A percentile compares a stretch with the other conserved stretches of the same genome.
These are phyloP conservation scores for Machaerirhynchus nigripectus DNA, from an alignment of 2,113 vertebrate genomes.

Conservation along the genomic window DNA sequence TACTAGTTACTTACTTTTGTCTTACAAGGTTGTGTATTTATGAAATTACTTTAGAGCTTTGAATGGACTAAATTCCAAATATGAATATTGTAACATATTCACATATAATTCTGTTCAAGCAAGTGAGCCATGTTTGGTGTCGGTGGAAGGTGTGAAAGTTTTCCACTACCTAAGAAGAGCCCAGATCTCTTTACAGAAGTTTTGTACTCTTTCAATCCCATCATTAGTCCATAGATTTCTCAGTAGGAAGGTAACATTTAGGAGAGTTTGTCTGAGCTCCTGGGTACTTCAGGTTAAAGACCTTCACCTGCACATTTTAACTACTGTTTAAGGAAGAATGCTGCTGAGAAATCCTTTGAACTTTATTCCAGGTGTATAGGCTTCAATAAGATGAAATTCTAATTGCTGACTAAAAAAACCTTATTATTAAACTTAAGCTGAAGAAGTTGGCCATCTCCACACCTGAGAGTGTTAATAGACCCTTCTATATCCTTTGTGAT, in stretches of 20 bases:
- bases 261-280: background rate
- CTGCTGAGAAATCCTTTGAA: background rate
- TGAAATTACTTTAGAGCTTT: background rate
- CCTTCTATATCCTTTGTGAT: background rate
- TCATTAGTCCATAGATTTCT: background rate
- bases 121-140: background rate
- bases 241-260: background rate
- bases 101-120: background rate
- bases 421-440: background rate
- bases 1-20: background rate
- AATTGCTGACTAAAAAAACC: background rate
- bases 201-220: background rate
- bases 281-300: background rate
- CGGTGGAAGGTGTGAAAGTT: background rate
- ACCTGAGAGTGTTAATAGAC: background rate
- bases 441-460: background rate
- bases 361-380: background rate
- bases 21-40: background rate
- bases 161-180: background rate
- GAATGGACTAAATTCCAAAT: background rate
- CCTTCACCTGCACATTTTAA: background rate
- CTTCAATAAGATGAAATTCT: background rate
- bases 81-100: background rate
- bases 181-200: background rate
- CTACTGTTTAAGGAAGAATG: background rate